phyloP scores from a whole-genome alignment of 2,888 invertebrate genomes.

The Formica aserva region DNA sequence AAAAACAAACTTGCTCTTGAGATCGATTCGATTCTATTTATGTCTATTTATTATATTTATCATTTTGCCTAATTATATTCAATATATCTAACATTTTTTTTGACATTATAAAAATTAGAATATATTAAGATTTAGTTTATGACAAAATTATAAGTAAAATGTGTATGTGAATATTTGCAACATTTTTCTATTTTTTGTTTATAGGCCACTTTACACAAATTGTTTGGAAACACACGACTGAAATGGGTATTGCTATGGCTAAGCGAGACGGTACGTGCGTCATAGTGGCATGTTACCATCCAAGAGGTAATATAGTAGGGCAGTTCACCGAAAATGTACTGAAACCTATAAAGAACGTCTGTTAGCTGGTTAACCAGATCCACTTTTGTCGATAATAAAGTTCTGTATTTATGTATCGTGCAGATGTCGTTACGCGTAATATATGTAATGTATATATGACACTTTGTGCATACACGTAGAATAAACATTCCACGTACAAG shows the following conservation, averaged over 20 bases:
- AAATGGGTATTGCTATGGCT: conserved; percentile 92
- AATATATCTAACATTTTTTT: background rate
- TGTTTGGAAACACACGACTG: conserved; percentile 92
- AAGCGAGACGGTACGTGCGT: conserved; percentile 87
- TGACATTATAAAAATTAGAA: background rate
- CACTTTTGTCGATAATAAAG: conserved; percentile 75
- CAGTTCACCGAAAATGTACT: conserved; percentile 86
- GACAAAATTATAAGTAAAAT: background rate
- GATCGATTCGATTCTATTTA: background rate
- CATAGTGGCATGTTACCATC: conserved; percentile 89
- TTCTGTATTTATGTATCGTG: conserved; percentile 72
- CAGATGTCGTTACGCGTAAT: conserved; percentile 70
- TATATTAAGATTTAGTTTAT: background rate
- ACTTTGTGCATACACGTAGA: conserved; percentile 74
- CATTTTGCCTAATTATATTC: background rate
- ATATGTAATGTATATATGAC: conserved; percentile 74
- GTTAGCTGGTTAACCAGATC: conserved; percentile 64
- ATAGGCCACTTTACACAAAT: conserved; percentile 90
- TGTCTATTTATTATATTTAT: background rate
- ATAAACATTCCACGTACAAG: conserved; percentile 80
- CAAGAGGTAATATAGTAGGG: conserved; percentile 88
- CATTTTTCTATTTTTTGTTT: conserved; percentile 9
- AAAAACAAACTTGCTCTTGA: background rate
- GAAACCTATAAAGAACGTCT: conserved; percentile 78
- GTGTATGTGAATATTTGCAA: background rate